Evolutionary conservation across 2,797 vertebrate genomes (phyloP), one percentile per base, ranked within the genome.

Genomic region (Mormyrus proboscirostris): DNA sequence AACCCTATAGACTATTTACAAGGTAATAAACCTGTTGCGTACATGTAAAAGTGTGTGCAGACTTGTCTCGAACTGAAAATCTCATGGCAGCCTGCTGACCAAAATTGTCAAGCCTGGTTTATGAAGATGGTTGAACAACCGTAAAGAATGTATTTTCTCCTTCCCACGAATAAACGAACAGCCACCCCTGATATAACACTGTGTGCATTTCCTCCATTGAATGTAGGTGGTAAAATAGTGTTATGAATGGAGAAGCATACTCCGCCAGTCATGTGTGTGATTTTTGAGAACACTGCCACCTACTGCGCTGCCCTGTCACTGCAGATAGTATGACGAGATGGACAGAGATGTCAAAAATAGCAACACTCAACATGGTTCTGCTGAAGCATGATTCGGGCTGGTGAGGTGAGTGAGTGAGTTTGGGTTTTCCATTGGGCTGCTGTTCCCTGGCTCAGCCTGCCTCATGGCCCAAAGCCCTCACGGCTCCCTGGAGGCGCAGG

Each of bases 101-200:
- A 59, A 22, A 59, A n/a, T 59, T 22, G 55, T 22, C 55, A 22
- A 22, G 7, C 55, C 55, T 22, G 51, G 79, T 49, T 49, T 79
- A 25, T 14, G 14, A 59, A 25, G 76, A 33, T 25, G n/a, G 16
- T 29, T 49, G 51, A 88, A 25, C 79, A 84, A 49, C 33, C 59
- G 73, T 86, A 33, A 65, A 83, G 83, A 59, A 25, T 25, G 22
- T 25, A 47, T 88, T 50, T 5, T 25, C 44, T 73, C 85, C 33
- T 29, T 69, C 89, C 93, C 94, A 93, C 95, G 92, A 94, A 93
- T 92, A 90, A 91, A 92, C 92, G 92, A 93, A 92, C 92, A 94
- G 92, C 92, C 92, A 86, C 90, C 88, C 92, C 19, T 50, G 69
- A 79, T 22, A 25, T 51, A 49, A 49, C 47, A 29, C 47, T n/a